Evolutionary conservation across 2,797 vertebrate species (phyloP), one percentile per base, ranked within the genome.

Genomic region (Melopsittacus undulatus): DNA sequence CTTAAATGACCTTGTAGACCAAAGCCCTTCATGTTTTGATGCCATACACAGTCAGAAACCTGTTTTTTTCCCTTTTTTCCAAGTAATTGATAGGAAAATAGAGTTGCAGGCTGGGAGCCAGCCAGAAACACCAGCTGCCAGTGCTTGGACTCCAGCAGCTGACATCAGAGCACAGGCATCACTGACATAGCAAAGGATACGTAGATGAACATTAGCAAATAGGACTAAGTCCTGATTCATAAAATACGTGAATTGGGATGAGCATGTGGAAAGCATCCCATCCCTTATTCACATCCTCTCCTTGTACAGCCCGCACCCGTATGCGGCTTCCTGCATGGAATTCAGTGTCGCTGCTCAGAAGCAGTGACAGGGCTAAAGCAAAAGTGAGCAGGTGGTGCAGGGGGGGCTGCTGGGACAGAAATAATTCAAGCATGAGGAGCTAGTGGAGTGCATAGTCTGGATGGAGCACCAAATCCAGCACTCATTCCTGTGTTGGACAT

Each of bases 41-140:
- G 45, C 46, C 70, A 83, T 73, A 67, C 75, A 72, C n/a, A 56
- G 43, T 40, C 82, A 73, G 79, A 91, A 96, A 88, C 57, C 17
- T 73, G 68, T 27, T 83, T 54, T 83, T 52, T 59, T 11, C 14
- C 49, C 67, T 83, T 77, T 86, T 67, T 69, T 70, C 74, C 29
- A 32, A 89, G 77, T 49, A 75, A 81, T 59, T 69, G 73, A 75
- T 83, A 64, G 92, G 82, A 82, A 95, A 84, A 94, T 76, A 59
- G 83, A 94, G 85, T 91, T n/a, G 57, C 23, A 92, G 81, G 81
- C 84, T 95, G 91, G 93, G 76, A 91, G 83, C 79, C 30, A 26
- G 95, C 95, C 93, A 95, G 92, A 57, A 61, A 89, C 57, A 82
- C 45, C 90, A 89, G 78, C 92, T 97, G 92, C 85, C 96, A 87